Evolutionary conservation across 2,113 vertebrate genomes (phyloP).

Genomic region (Pogonocichla stellata): DNA sequence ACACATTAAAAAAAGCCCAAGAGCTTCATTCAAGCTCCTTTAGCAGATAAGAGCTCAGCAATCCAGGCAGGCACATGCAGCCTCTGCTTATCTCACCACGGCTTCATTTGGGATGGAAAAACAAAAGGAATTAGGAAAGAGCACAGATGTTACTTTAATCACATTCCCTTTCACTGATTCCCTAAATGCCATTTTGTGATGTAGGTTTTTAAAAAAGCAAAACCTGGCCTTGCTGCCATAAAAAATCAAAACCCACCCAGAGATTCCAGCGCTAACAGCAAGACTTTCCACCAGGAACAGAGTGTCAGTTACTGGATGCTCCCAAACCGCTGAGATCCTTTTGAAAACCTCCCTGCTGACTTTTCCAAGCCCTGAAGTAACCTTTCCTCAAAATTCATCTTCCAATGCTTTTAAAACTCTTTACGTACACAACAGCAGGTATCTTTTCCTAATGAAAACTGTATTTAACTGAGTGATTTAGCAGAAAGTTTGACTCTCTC

Average conservation of each 20-base stretch:
- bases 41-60: slow-evolving; percentile 22
- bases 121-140: not conserved
- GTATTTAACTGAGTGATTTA: not conserved
- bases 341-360: not conserved
- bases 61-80: not conserved
- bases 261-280: not conserved
- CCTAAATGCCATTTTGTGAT: not conserved
- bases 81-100: not conserved
- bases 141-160: slow-evolving; percentile 7
- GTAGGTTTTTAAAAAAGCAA: not conserved
- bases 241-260: not conserved
- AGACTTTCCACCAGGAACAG: not conserved
- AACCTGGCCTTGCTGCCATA: not conserved
- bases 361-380: not conserved
- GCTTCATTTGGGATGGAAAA: slow-evolving; percentile 1
- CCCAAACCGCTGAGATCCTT: not conserved
- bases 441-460: fast-evolving
- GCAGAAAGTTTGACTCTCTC: not conserved
- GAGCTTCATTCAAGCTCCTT: slow-evolving; percentile 7
- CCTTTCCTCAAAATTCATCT: not conserved
- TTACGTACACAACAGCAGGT: not conserved
- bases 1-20: not conserved
- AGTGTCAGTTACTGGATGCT: not conserved
- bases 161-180: not conserved
- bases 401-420: not conserved